Base-by-base conservation (phyloP, 1,140 invertebrate species). In the Adoxophyes honmai region DNA sequence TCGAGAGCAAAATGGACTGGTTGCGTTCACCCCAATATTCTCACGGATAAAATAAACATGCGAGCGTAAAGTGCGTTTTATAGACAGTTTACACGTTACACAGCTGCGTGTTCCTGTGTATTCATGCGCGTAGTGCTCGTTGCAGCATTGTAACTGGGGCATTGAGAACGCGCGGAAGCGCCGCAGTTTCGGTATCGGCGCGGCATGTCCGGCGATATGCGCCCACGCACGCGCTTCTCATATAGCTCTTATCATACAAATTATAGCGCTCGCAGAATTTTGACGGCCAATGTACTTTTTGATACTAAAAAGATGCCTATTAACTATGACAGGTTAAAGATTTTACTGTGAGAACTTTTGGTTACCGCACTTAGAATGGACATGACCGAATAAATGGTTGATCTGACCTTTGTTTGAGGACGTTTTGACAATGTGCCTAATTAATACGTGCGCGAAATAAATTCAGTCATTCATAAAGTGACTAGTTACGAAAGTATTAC, bases 121-220 rank as follows among this genome's bases (percentile, higher is more conserved):
- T 59, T 74, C 66, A 70, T 72, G 63, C 69, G 62, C 72, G 68
- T 77, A 42, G 62, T 60, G 55, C 35, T 56, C 60, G 37, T 44
- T 59, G 52, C 39, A 56, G 57, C 63, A 68, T 62, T 60, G 57
- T 71, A 74, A 64, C 68, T 67, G 59, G 74, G 68, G 42, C 65
- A 63, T 36, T 59, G 55, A 54, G 55, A 54, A 59, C 57, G 54
- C 42, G 11, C 42, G 42, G 42, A 48, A 48, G 42, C 42, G 42
- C 28, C 42, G 6, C 18, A 48, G 42, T 48, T 48, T 48, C 42
- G 42, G 42, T 48, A 48, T 48, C 42, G 21, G 2, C 42, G 4
- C 10, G 16, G 42, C 10, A 7, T 18, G 10, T 28, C n/a, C 42
- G 39, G 15, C 39, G 14, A 16, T 16, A 14, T 10, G 9, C 18